Conservation (phyloP, 2,888 invertebrate species). For the Ormyrus nitidulus region DNA sequence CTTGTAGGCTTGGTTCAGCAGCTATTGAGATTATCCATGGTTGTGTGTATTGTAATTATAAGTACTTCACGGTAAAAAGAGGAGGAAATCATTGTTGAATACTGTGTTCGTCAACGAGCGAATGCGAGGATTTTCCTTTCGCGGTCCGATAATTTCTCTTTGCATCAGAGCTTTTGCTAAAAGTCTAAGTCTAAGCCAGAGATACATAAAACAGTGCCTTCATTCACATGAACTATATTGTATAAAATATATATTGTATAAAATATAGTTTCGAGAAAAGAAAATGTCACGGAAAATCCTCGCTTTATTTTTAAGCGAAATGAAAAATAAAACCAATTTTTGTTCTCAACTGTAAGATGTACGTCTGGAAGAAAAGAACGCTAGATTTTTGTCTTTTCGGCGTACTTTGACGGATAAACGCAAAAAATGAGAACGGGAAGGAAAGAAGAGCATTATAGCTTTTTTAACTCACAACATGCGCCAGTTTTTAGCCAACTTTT, state of each 20-base stretch:
- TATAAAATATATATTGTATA: background rate
- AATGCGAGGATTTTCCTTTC: conserved; percentile 45
- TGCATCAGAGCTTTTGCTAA: no score
- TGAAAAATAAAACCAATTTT: conserved; percentile 31
- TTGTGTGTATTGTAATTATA: conserved; percentile 74
- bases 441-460: background rate
- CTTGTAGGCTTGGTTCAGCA: conserved; percentile 70
- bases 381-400: conserved; percentile 3
- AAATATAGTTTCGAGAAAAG: conserved; percentile 5
- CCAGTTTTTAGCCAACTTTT: conserved; percentile 55
- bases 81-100: conserved; percentile 71
- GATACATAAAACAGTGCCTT: conserved; percentile 42
- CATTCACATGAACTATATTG: background rate
- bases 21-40: conserved; percentile 76
- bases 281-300: conserved; percentile 24
- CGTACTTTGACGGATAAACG: background rate
- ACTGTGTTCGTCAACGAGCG: conserved; percentile 61
- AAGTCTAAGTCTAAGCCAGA: no score
- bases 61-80: conserved; percentile 65
- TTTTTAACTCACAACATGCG: conserved; percentile 43
- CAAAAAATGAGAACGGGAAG: conserved; percentile 12
- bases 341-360: conserved; percentile 14
- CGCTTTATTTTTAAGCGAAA: conserved; percentile 19
- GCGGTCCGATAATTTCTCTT: background rate
- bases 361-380: background rate